Evolutionary conservation across 2,888 invertebrate genomes (phyloP).

Genomic region (Tolmerus cingulatus): DNA sequence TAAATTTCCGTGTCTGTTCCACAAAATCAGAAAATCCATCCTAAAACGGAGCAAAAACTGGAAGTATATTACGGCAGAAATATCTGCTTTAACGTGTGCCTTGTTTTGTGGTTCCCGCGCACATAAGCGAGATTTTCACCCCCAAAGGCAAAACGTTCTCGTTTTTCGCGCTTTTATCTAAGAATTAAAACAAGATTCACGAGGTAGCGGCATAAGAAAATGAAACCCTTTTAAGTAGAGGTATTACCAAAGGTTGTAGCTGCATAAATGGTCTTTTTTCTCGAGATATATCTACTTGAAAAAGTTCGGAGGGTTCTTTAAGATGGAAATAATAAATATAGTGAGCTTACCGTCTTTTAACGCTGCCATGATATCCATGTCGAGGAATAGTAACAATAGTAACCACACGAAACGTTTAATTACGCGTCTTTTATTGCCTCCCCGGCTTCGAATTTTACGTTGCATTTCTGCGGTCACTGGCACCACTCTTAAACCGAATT

Average conservation of each 20-base stretch:
- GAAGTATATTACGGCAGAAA: neutral
- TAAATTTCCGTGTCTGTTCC: neutral
- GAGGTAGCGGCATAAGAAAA: neutral
- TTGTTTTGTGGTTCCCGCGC: neutral
- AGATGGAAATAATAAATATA: neutral
- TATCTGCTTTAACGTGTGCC: neutral
- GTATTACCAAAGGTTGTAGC: neutral
- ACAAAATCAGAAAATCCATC: neutral
- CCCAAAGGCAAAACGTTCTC: neutral
- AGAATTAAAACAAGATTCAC: neutral
- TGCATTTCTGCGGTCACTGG: neutral
- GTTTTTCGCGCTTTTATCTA: neutral
- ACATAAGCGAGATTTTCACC: neutral
- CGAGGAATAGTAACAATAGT: slow-evolving; percentile 52
- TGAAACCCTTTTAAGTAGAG: neutral
- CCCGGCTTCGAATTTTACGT: neutral
- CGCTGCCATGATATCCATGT: slow-evolving; percentile 53
- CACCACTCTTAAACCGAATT: neutral
- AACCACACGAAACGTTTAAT: slow-evolving; percentile 52
- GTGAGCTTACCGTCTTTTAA: slow-evolving; percentile 54
- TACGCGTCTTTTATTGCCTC: slow-evolving; percentile 50
- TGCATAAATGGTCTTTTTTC: neutral
- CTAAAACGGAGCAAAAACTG: neutral
- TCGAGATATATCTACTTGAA: neutral
- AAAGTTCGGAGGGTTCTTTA: neutral